phyloP scores from a whole-genome alignment of 2,888 invertebrate species.

The Mesodorylaimus sp. region DNA sequence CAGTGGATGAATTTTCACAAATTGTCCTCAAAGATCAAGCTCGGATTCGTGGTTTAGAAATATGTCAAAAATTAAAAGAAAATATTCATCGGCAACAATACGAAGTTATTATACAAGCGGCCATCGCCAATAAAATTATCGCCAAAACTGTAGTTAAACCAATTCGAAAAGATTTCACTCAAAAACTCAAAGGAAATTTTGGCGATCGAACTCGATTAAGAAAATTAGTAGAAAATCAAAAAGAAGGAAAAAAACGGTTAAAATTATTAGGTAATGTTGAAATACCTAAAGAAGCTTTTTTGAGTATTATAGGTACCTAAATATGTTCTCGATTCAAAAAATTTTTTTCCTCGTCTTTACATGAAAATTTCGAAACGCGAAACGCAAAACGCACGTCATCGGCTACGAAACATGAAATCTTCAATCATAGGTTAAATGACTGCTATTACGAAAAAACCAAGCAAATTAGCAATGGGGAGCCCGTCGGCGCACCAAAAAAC shows the following conservation, averaged over 20 bases:
- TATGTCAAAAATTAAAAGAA: constrained; percentile 57
- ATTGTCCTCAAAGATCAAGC: not conserved
- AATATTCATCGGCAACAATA: constrained; percentile 73
- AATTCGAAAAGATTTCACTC: constrained; percentile 73
- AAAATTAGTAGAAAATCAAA: constrained; percentile 70
- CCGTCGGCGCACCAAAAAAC: no score
- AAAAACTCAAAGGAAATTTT: constrained; percentile 60
- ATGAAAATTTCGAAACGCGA: no score
- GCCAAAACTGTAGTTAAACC: constrained; percentile 70
- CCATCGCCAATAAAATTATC: constrained; percentile 54
- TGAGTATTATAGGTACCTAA: no score
- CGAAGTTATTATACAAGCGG: constrained; percentile 62
- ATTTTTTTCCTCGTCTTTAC: no score
- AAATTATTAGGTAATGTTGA: constrained; percentile 71
- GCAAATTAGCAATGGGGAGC: no score
- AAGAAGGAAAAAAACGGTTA: constrained; percentile 84
- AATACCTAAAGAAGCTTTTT: constrained; percentile 77
- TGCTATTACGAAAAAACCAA: no score
- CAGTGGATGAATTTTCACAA: constrained; percentile 38
- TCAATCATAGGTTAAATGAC: no score
- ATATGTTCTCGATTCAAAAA: no score
- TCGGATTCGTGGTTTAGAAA: constrained; percentile 39
- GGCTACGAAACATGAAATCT: no score
- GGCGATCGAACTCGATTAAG: constrained; percentile 72
- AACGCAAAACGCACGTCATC: no score